A percentile compares a stretch with the other conserved stretches of the same genome.
These are phyloP conservation scores for Rhamnusium bicolor DNA, from an alignment of 2,888 invertebrate species.

Conservation along the genomic window DNA sequence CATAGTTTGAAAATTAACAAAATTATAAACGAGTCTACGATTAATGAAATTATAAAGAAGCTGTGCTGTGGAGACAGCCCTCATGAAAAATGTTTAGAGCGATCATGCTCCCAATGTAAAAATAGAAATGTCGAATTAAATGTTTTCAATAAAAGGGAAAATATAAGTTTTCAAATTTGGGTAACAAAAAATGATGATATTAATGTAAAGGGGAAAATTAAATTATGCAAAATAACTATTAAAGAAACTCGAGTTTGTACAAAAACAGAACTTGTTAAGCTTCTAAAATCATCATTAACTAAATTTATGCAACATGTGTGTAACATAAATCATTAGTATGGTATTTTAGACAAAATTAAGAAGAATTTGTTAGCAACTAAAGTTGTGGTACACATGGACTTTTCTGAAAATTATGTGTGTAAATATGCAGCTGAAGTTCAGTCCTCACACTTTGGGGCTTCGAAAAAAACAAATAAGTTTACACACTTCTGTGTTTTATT, in stretches of 20 bases:
- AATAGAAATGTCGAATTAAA: neutral
- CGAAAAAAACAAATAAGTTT: slow-evolving; percentile 18
- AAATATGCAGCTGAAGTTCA: slow-evolving; percentile 33
- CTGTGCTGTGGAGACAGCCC: slow-evolving; percentile 20
- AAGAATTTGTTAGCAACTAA: slow-evolving; percentile 6
- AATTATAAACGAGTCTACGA: slow-evolving; percentile 7
- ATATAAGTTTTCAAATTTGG: slow-evolving; percentile 21
- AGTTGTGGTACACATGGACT: slow-evolving; percentile 3
- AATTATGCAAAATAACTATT: slow-evolving; percentile 9
- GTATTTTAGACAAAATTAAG: slow-evolving; percentile 10
- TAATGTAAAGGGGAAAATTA: slow-evolving; percentile 6
- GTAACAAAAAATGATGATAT: neutral
- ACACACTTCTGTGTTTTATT: slow-evolving; percentile 25
- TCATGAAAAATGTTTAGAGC: slow-evolving; percentile 31
- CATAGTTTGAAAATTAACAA: slow-evolving; percentile 11
- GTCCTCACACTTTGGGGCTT: slow-evolving; percentile 27
- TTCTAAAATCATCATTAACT: slow-evolving; percentile 13
- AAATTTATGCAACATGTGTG: slow-evolving; percentile 17
- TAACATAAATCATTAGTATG: slow-evolving; percentile 22
- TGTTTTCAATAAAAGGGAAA: slow-evolving; percentile 12
- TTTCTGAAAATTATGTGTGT: slow-evolving; percentile 22
- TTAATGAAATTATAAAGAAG: slow-evolving; percentile 17
- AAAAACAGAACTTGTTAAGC: slow-evolving; percentile 9
- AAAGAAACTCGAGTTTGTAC: slow-evolving; percentile 17
- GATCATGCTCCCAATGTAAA: slow-evolving; percentile 25